A percentile compares a stretch with the other conserved stretches of the same genome.
Conservation (phyloP, 2,113 vertebrate genomes). For the Actenoides hombroni region DNA sequence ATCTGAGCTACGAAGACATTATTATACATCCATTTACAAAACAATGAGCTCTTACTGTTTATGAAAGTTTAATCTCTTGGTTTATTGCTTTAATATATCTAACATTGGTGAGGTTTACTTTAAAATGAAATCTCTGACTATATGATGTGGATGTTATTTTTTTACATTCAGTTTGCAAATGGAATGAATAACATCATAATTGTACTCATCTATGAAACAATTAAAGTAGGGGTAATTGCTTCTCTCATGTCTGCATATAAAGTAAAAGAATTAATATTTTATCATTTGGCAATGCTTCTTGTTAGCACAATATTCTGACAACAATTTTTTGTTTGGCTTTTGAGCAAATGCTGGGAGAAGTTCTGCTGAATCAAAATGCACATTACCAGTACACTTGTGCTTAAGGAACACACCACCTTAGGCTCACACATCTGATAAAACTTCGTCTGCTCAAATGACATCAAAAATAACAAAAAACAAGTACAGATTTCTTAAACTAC, state of each 20-base stretch:
- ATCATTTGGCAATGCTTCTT: conserved; percentile 73
- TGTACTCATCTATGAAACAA: conserved; percentile 77
- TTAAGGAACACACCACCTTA: neutral
- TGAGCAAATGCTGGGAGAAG: conserved; percentile 43
- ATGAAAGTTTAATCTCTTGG: conserved; percentile 84
- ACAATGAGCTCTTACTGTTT: conserved; percentile 86
- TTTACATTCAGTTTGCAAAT: conserved; percentile 65
- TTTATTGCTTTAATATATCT: conserved; percentile 86
- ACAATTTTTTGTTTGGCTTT: conserved; percentile 57
- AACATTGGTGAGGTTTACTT: conserved; percentile 75
- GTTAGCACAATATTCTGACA: conserved; percentile 63
- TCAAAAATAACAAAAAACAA: neutral
- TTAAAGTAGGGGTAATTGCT: conserved; percentile 77
- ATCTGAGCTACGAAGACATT: conserved; percentile 78
- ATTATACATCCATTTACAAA: conserved; percentile 89
- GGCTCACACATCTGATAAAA: neutral
- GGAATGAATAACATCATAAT: conserved; percentile 76
- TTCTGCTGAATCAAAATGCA: conserved; percentile 22
- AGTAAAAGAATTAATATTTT: conserved; percentile 81
- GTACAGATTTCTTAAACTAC: neutral
- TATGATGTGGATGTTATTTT: conserved; percentile 67
- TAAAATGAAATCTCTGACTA: conserved; percentile 78
- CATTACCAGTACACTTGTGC: neutral
- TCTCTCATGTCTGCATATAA: conserved; percentile 68
- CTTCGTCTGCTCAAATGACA: neutral